Conservation (phyloP, 2,888 invertebrate species). For the Cyclophora punctaria region DNA sequence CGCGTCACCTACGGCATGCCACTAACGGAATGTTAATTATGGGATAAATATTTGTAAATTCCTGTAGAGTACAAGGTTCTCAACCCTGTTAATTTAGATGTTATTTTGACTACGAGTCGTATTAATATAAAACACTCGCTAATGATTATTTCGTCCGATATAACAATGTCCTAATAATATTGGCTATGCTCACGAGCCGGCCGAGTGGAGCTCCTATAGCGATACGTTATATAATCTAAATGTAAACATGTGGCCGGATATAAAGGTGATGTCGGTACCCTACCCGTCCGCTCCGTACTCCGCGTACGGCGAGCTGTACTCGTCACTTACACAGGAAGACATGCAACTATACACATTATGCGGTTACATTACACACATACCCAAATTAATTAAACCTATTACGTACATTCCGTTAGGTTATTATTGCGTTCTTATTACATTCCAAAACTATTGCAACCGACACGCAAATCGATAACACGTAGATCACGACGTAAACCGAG, state of each 20-base stretch:
- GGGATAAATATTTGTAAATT: slow-evolving; percentile 44
- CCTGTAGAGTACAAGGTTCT: slow-evolving; percentile 51
- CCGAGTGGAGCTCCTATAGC: slow-evolving; percentile 47
- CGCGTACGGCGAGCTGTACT: slow-evolving; percentile 29
- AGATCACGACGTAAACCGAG: slow-evolving; percentile 3
- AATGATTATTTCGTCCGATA: slow-evolving; percentile 42
- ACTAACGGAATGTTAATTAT: slow-evolving; percentile 34
- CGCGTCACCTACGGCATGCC: slow-evolving; percentile 13
- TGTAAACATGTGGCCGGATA: slow-evolving; percentile 58
- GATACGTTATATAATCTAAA: slow-evolving; percentile 46
- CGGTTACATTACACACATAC: slow-evolving; percentile 36
- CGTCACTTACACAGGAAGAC: slow-evolving; percentile 68
- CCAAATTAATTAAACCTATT: slow-evolving; percentile 31
- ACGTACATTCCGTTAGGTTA: slow-evolving; percentile 12
- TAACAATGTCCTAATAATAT: slow-evolving; percentile 32
- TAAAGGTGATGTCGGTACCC: slow-evolving; percentile 51
- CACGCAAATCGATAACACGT: not conserved
- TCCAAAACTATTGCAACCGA: not conserved
- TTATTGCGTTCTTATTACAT: slow-evolving; percentile 17
- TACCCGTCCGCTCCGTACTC: slow-evolving; percentile 44
- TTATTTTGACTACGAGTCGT: slow-evolving; percentile 45
- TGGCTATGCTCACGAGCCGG: slow-evolving; percentile 42
- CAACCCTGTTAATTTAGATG: slow-evolving; percentile 48
- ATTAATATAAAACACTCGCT: slow-evolving; percentile 53
- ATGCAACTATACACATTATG: slow-evolving; percentile 60